phyloP scores from a whole-genome alignment of 2,797 vertebrate species.

The Choloepus didactylus region DNA sequence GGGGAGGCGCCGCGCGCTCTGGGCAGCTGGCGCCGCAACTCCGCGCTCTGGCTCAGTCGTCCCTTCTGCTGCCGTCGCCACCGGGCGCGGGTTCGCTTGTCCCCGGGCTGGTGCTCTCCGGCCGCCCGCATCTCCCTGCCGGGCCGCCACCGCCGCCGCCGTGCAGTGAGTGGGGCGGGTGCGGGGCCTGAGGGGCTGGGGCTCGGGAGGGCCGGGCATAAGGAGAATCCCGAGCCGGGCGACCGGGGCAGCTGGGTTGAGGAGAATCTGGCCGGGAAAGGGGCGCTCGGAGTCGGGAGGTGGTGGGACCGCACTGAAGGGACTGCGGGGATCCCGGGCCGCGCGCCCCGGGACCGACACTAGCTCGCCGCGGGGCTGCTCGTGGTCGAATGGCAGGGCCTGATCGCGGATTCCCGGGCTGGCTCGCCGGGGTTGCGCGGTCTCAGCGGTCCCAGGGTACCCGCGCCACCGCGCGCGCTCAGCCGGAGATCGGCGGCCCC shows the following conservation, averaged over 20 bases:
- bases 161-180: constrained; percentile 74
- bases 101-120: constrained; percentile 63
- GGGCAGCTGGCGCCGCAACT: constrained; percentile 65
- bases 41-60: constrained; percentile 60
- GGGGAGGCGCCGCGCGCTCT: constrained; percentile 64
- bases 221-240: neutral
- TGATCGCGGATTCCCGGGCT: constrained; percentile 47
- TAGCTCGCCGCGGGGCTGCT: constrained; percentile 36
- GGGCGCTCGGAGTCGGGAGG: neutral
- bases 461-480: neutral
- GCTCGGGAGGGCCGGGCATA: neutral
- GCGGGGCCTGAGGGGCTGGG: constrained; percentile 22
- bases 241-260: neutral
- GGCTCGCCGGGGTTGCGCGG: neutral
- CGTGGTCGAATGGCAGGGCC: neutral
- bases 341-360: constrained; percentile 63
- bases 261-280: neutral
- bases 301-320: constrained; percentile 30
- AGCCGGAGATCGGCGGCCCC: neutral
- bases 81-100: constrained; percentile 75
- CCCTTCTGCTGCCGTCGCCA: constrained; percentile 27
- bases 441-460: neutral
- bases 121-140: constrained; percentile 69
- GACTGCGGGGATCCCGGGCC: neutral
- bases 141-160: constrained; percentile 44